Evolutionary conservation across 2,113 vertebrate species (phyloP).

Genomic region (Clupea harengus): DNA sequence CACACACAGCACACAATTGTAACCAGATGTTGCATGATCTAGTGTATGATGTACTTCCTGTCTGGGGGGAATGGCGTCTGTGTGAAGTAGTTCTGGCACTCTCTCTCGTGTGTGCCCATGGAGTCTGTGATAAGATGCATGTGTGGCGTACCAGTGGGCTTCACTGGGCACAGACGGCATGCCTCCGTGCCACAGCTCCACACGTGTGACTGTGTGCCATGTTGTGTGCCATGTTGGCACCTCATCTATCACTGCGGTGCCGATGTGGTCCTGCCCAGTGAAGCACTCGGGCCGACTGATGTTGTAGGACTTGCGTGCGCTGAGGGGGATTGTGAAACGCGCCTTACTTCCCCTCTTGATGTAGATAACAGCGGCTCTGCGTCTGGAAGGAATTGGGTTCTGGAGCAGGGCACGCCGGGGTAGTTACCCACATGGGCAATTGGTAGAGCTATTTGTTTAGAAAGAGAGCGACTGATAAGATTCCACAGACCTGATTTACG

Average conservation of each 20-base stretch:
- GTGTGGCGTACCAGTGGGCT: background rate
- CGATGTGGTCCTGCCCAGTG: background rate
- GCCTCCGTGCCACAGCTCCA: background rate
- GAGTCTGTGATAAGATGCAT: background rate
- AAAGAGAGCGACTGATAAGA: background rate
- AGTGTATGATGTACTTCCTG: conserved; percentile 1
- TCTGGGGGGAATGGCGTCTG: background rate
- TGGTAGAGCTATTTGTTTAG: conserved; percentile 11
- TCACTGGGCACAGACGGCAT: background rate
- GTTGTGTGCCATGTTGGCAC: background rate
- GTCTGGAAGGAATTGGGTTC: background rate
- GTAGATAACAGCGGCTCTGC: background rate
- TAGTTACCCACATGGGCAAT: conserved; percentile 1
- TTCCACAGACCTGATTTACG: background rate
- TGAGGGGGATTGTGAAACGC: background rate
- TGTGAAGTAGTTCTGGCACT: background rate
- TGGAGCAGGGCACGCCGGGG: background rate
- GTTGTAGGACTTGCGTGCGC: background rate
- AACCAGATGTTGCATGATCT: conserved; percentile 3
- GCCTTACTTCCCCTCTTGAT: background rate
- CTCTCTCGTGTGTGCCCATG: background rate
- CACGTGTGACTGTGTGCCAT: too few relatives aligned
- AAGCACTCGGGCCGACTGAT: background rate
- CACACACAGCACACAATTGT: background rate
- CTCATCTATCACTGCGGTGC: background rate